Conservation (phyloP, 1,140 invertebrate species). For the Bombus vancouverensis region DNA sequence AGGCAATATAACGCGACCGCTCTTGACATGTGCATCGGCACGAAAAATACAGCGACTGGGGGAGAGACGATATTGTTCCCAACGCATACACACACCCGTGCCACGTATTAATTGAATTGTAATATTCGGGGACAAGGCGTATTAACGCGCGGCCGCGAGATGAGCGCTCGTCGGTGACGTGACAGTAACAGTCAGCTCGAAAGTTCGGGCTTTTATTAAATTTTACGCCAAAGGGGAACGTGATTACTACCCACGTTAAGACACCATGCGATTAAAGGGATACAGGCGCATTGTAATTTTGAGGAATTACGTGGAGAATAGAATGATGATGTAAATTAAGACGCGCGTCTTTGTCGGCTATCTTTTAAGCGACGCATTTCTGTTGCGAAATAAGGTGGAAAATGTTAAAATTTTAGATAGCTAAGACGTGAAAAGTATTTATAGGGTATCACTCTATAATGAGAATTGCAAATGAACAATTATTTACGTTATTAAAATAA, state of each 20-base stretch:
- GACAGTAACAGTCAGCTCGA: not conserved
- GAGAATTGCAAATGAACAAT: too few species aligned
- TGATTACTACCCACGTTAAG: slow-evolving; percentile 10
- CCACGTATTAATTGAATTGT: slow-evolving; percentile 42
- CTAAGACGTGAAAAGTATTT: too few species aligned
- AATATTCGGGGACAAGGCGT: slow-evolving; percentile 23
- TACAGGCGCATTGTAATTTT: not conserved
- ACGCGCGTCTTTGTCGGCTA: not conserved
- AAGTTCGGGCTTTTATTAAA: slow-evolving; percentile 16
- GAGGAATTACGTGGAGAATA: not conserved
- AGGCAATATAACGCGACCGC: slow-evolving; percentile 66
- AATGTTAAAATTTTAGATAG: too few species aligned
- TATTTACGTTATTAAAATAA: too few species aligned
- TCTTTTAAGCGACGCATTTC: not conserved
- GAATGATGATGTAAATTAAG: not conserved
- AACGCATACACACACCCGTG: not conserved
- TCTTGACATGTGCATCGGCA: slow-evolving; percentile 64
- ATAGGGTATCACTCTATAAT: too few species aligned
- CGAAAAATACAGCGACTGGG: slow-evolving; percentile 48
- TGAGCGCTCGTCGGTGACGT: not conserved
- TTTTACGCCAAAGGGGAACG: not conserved
- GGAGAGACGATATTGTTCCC: slow-evolving; percentile 6
- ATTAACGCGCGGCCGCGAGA: slow-evolving; percentile 13
- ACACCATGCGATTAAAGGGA: not conserved
- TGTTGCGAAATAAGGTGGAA: too few species aligned